Conservation (phyloP, 2,888 invertebrate genomes). For the Tetanocera ferruginea region DNA sequence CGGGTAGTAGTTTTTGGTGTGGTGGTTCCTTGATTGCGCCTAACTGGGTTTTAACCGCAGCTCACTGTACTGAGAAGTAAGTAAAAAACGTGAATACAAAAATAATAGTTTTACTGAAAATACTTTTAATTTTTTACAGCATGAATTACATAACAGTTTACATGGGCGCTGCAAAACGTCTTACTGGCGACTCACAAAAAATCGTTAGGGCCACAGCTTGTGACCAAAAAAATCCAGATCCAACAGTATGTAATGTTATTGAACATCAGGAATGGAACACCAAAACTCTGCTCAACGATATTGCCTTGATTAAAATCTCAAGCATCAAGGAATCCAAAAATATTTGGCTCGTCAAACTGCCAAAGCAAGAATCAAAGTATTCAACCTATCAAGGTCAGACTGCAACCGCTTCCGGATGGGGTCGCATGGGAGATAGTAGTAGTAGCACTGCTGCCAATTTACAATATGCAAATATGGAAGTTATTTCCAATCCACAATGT, state of each 20-base stretch:
- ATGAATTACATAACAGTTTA: constrained; percentile 52
- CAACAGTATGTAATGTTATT: constrained; percentile 47
- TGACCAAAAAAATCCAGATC: constrained; percentile 44
- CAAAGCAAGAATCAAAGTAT: constrained; percentile 47
- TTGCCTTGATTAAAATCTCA: constrained; percentile 61
- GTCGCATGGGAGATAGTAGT: constrained; percentile 28
- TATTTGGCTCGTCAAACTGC: constrained; percentile 48
- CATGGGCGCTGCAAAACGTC: constrained; percentile 53
- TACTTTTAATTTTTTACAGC: constrained; percentile 32
- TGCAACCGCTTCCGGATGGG: constrained; percentile 61
- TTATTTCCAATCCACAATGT: constrained; percentile 56
- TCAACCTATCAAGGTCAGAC: constrained; percentile 49
- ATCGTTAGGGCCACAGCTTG: not conserved
- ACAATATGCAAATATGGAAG: constrained; percentile 52
- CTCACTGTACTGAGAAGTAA: constrained; percentile 61
- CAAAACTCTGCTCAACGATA: constrained; percentile 56
- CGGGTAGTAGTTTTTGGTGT: constrained; percentile 53
- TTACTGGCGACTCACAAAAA: constrained; percentile 34
- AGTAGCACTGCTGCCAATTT: constrained; percentile 15
- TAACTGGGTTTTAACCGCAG: constrained; percentile 62
- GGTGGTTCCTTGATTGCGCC: constrained; percentile 61
- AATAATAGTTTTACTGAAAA: not conserved
- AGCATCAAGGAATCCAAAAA: constrained; percentile 18
- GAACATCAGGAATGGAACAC: constrained; percentile 61
- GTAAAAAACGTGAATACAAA: not conserved